Percentiles rank a stretch among this genome's conserved stretches.
phyloP scores from a whole-genome alignment of 2,888 invertebrate species.

The Ochlodes sylvanus region DNA sequence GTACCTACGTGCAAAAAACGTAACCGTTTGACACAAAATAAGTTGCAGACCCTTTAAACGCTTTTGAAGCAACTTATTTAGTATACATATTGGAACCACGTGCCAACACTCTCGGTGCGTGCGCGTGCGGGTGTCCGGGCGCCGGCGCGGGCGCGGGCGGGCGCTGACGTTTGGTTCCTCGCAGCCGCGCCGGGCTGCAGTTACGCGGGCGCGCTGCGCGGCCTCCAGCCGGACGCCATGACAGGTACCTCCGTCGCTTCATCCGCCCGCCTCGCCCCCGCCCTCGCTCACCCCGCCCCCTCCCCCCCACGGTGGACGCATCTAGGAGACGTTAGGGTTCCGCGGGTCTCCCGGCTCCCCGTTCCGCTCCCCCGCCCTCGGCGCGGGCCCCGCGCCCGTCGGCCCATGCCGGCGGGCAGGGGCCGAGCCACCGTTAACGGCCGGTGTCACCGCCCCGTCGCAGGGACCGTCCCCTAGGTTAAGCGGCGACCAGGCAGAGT shows the following conservation, averaged over 20 bases:
- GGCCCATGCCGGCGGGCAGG: constrained; percentile 39
- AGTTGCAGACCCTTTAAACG: too few relatives aligned
- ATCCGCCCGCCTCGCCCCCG: constrained; percentile 38
- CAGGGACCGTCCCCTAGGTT: constrained; percentile 10
- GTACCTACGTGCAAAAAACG: too few relatives aligned
- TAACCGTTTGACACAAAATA: too few relatives aligned
- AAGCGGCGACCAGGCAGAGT: constrained; percentile 18
- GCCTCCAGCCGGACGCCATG: constrained; percentile 90
- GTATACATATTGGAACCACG: too few relatives aligned
- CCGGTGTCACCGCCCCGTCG: constrained; percentile 3
- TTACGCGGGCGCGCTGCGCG: constrained; percentile 96
- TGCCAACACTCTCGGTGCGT: too few relatives aligned
- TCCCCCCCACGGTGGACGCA: constrained; percentile 27
- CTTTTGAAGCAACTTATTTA: too few relatives aligned
- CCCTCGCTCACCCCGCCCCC: constrained; percentile 35
- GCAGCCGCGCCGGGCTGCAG: constrained; percentile 80
- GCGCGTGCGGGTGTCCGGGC: constrained; percentile 27
- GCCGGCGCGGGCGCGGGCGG: constrained; percentile 40
- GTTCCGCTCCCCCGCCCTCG: constrained; percentile 30
- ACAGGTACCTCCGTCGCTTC: constrained; percentile 89
- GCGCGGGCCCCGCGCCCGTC: constrained; percentile 42
- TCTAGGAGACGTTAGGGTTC: not conserved
- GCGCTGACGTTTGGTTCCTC: constrained; percentile 50
- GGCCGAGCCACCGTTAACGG: constrained; percentile 22
- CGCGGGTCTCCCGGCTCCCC: too few relatives aligned